Conservation (phyloP, 2,888 invertebrate genomes). For the Tiliacea aurago region DNA sequence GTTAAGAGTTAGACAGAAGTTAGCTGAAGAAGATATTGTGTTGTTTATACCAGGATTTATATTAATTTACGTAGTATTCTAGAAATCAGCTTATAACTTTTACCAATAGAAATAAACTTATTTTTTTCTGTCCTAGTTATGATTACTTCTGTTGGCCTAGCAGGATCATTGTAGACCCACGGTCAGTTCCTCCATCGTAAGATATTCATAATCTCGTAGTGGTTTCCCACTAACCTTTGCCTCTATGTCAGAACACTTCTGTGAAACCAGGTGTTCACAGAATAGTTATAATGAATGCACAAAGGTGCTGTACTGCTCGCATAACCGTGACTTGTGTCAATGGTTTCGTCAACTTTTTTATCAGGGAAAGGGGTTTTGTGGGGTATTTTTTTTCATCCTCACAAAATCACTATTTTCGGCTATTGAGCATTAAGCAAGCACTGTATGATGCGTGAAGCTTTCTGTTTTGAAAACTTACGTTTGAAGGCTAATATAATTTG, state of each 20-base stretch:
- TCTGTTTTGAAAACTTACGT: background rate
- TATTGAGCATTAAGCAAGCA: background rate
- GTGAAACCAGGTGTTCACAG: background rate
- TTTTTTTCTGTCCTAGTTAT: background rate
- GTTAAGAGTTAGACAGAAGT: slow-evolving; percentile 11
- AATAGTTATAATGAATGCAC: slow-evolving; percentile 18
- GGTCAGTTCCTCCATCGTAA: background rate
- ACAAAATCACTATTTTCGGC: background rate
- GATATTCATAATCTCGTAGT: background rate
- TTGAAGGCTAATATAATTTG: background rate
- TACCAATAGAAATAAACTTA: background rate
- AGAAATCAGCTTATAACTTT: background rate
- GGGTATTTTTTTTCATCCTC: background rate
- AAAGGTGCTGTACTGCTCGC: background rate
- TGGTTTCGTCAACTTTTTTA: background rate
- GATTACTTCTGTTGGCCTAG: background rate
- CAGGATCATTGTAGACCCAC: background rate
- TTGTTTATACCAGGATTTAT: background rate
- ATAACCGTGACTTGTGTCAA: background rate
- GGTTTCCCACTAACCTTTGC: background rate
- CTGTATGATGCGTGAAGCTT: background rate
- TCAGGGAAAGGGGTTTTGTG: too few species aligned
- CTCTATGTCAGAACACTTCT: background rate
- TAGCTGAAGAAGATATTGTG: background rate
- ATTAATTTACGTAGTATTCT: background rate